A percentile compares a stretch with the other conserved stretches of the same genome.
Evolutionary conservation across 2,888 invertebrate genomes (phyloP).

Genomic region (Stenodera caucasica): DNA sequence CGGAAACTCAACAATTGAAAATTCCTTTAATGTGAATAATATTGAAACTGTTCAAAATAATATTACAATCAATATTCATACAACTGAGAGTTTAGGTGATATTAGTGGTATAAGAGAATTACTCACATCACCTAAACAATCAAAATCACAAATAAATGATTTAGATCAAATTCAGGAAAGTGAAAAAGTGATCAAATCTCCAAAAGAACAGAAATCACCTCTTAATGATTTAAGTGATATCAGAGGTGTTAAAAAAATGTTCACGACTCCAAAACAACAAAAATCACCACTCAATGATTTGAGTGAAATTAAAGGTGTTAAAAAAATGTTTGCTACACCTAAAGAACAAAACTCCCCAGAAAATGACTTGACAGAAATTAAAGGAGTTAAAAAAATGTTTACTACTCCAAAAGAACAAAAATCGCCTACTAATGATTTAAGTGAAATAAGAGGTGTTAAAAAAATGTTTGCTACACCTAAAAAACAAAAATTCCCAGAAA

Average conservation of each 20-base stretch:
- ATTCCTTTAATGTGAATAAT: slow-evolving; percentile 3
- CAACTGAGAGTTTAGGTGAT: slow-evolving; percentile 43
- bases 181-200: slow-evolving; percentile 29
- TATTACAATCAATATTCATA: slow-evolving; percentile 27
- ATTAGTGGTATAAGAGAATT: slow-evolving; percentile 47
- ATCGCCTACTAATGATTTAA: slow-evolving; percentile 37
- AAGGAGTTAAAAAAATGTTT: slow-evolving; percentile 38
- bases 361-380: slow-evolving; percentile 36
- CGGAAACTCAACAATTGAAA: neutral
- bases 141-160: slow-evolving; percentile 32
- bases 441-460: slow-evolving; percentile 34
- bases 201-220: slow-evolving; percentile 36
- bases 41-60: slow-evolving; percentile 7
- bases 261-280: slow-evolving; percentile 29
- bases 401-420: slow-evolving; percentile 32
- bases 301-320: slow-evolving; percentile 22
- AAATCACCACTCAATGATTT: slow-evolving; percentile 29
- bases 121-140: slow-evolving; percentile 34
- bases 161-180: slow-evolving; percentile 24
- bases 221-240: slow-evolving; percentile 35
- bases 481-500: slow-evolving; percentile 32
- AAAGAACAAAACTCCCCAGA: slow-evolving; percentile 32
- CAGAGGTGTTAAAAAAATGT: slow-evolving; percentile 27
- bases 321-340: slow-evolving; percentile 28
- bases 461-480: slow-evolving; percentile 38